These are phyloP conservation scores for Ectemnius continuus DNA, from an alignment of 2,888 invertebrate species.

Conservation along the genomic window DNA sequence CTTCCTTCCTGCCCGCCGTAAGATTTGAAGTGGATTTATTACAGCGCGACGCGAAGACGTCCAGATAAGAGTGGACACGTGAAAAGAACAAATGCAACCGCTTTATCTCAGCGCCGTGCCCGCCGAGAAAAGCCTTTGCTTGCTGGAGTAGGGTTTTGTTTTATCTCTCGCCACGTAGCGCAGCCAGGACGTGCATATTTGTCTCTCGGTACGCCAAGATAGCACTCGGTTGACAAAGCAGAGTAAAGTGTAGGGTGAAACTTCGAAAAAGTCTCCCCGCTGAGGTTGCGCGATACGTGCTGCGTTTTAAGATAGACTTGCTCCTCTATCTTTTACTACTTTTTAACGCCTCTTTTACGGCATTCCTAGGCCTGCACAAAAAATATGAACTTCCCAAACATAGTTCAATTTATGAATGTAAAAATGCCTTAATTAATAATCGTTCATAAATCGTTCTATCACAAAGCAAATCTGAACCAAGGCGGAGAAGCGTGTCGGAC, in stretches of 20 bases:
- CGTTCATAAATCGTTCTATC: no score
- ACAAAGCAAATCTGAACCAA: not conserved
- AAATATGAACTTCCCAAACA: no score
- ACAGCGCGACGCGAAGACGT: no score
- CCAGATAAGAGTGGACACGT: not conserved
- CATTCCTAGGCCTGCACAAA: no score
- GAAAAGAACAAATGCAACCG: slow-evolving; percentile 4
- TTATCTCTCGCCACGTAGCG: slow-evolving; percentile 18
- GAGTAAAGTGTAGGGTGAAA: slow-evolving; percentile 16
- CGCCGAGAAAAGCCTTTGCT: slow-evolving; percentile 10
- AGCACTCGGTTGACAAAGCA: slow-evolving; percentile 33
- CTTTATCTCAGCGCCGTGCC: slow-evolving; percentile 10
- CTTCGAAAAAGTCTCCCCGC: slow-evolving; percentile 13
- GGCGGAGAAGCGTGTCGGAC: slow-evolving; percentile 2
- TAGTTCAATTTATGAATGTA: no score
- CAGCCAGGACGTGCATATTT: slow-evolving; percentile 26
- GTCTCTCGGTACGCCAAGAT: slow-evolving; percentile 25
- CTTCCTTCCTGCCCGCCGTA: not conserved
- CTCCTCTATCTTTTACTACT: no score
- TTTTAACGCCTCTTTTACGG: no score
- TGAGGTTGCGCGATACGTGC: slow-evolving; percentile 41
- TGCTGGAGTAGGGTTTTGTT: slow-evolving; percentile 22
- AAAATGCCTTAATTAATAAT: no score
- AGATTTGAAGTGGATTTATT: no score
- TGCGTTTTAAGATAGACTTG: no score